Base-by-base conservation (phyloP, 2,113 vertebrate species). In the Rhinoderma darwinii region DNA sequence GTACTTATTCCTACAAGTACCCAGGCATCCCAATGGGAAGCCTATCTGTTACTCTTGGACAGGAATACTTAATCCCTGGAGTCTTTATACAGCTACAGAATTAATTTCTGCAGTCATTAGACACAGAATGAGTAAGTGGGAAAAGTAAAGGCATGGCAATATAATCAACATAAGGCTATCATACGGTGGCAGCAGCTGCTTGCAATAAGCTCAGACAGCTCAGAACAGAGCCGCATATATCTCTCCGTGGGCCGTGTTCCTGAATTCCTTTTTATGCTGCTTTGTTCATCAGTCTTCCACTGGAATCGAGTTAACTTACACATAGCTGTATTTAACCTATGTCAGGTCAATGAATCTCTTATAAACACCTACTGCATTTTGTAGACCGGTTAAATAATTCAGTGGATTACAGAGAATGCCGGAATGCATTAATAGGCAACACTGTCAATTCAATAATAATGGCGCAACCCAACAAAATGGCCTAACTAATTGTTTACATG, bases 1-100 rank as follows among this genome's bases (percentile, higher is more conserved):
- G 47, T 81, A 43, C 35, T 32, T 81, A 81, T 73, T 70, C 47
- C 35, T 86, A 32, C 37, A 82, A 47, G 77, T 73, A 74, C 50
- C 47, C 51, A 61, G 22, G 17, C 66, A 47, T 81, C 47, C 85
- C 66, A 82, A 20, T 56, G 77, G 85, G 66, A 87, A 37, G 11
- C 22, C 51, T 82, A 87, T 87, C 47, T 82, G 37, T 87, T 87
- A 82, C 66, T 74, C 73, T 73, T 87, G 66, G 85, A 87, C 85
- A 82, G 63, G n/a, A 44, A 81, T 73, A 15, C 51, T 41, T 74
- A 82, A 74, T 87, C 85, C 78, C 85, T 35, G 50, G 77, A 82
- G 85, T 80, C 77, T 74, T 5, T 78, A 81, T n/a, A 87, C 63
- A 87, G 50, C 78, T 25, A 41, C n/a, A 87, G 85, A 87, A 87